Conservation (phyloP, 2,113 vertebrate species). For the Pogonocichla stellata region DNA sequence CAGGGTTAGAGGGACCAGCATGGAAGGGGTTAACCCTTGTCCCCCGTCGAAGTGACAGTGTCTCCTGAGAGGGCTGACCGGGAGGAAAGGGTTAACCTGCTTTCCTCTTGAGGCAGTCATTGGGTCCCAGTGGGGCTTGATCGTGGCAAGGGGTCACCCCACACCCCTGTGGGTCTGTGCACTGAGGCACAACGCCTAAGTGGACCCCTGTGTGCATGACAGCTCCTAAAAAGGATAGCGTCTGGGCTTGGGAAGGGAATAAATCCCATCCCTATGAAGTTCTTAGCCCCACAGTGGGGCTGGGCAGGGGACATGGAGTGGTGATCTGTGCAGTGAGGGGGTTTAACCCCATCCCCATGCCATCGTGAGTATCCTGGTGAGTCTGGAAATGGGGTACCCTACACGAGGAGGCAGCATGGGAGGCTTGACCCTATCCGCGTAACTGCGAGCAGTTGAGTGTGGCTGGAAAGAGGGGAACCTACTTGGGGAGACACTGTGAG, state of each 20-base stretch:
- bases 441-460: neutral
- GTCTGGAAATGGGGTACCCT: neutral
- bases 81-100: neutral
- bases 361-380: neutral
- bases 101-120: neutral
- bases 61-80: neutral
- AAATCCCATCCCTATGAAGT: neutral
- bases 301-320: neutral
- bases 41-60: neutral
- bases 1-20: neutral
- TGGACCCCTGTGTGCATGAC: neutral
- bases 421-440: neutral
- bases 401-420: rapidly evolving
- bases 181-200: rapidly evolving
- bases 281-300: neutral
- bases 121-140: neutral
- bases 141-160: neutral
- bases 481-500: rapidly evolving
- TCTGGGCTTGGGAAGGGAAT: neutral
- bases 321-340: neutral
- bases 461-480: neutral
- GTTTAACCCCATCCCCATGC: neutral
- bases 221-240: neutral
- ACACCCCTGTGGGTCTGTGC: neutral
- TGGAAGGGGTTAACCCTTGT: neutral